Percentiles rank a stretch among this genome's conserved stretches.
These are phyloP conservation scores for Seriola aureovittata DNA, from an alignment of 2,113 vertebrate species.

Conservation along the genomic window DNA sequence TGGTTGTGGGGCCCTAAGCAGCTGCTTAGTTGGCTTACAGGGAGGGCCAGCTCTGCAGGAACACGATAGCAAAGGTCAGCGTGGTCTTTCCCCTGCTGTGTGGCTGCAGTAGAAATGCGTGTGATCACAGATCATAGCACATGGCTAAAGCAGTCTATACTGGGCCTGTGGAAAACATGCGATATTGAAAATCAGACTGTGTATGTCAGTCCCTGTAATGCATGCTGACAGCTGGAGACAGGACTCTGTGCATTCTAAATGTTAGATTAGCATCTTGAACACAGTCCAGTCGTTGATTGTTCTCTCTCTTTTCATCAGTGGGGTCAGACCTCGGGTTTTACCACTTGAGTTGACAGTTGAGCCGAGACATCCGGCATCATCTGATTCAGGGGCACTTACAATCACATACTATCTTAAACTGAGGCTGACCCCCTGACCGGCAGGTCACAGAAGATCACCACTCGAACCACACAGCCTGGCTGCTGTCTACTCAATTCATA, in stretches of 20 bases:
- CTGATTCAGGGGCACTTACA: background rate
- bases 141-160: background rate
- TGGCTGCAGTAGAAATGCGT: background rate
- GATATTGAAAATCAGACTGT: constrained; percentile 3
- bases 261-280: constrained; percentile 46
- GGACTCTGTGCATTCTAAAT: constrained; percentile 23
- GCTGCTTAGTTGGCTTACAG: too few relatives aligned
- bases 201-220: constrained; percentile 3
- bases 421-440: constrained; percentile 22
- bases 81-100: background rate
- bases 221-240: background rate
- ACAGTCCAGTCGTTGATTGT: constrained; percentile 7
- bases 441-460: background rate
- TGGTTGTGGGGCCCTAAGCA: too few relatives aligned
- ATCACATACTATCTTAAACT: constrained; percentile 1
- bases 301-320: constrained; percentile 30
- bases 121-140: background rate
- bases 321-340: constrained; percentile 43
- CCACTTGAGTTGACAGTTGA: constrained; percentile 8
- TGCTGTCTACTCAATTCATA: constrained; percentile 1
- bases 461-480: constrained; percentile 1
- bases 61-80: background rate
- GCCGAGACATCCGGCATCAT: constrained; percentile 29
- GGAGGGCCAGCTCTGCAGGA: background rate
- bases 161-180: background rate